These are phyloP conservation scores for Drosophila leonis DNA, from an alignment of 2,888 invertebrate genomes.

Conservation along the genomic window DNA sequence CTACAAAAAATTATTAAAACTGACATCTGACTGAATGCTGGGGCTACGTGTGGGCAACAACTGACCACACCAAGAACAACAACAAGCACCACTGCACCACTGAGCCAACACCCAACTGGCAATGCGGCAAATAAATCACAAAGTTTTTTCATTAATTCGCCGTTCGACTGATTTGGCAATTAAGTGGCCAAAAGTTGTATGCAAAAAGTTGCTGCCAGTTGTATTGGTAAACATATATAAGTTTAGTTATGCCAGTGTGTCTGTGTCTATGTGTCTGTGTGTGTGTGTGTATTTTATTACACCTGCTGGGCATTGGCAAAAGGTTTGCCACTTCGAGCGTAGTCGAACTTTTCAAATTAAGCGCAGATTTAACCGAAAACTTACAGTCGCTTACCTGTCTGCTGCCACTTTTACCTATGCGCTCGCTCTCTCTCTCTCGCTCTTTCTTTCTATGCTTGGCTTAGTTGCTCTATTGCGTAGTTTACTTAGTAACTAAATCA, in stretches of 20 bases:
- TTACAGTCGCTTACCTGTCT: constrained; percentile 33
- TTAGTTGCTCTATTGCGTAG: constrained; percentile 63
- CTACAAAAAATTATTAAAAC: constrained; percentile 71
- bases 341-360: constrained; percentile 79
- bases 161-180: constrained; percentile 67
- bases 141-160: constrained; percentile 78
- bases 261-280: too few relatives aligned
- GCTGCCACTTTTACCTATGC: constrained; percentile 2
- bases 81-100: background rate
- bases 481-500: constrained; percentile 82
- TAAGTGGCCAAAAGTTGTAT: constrained; percentile 70
- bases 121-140: constrained; percentile 59
- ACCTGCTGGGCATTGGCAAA: constrained; percentile 56
- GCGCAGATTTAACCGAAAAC: constrained; percentile 70
- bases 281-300: constrained; percentile 39
- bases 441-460: background rate
- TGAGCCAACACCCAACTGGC: constrained; percentile 6
- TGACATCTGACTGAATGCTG: constrained; percentile 57
- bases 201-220: constrained; percentile 67
- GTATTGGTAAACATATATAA: constrained; percentile 18
- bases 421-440: background rate
- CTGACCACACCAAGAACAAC: constrained; percentile 17
- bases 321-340: constrained; percentile 42
- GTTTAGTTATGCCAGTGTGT: background rate
- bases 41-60: constrained; percentile 41